These are phyloP conservation scores for Catharus minimus DNA, from an alignment of 2,113 vertebrate species.

Conservation along the genomic window DNA sequence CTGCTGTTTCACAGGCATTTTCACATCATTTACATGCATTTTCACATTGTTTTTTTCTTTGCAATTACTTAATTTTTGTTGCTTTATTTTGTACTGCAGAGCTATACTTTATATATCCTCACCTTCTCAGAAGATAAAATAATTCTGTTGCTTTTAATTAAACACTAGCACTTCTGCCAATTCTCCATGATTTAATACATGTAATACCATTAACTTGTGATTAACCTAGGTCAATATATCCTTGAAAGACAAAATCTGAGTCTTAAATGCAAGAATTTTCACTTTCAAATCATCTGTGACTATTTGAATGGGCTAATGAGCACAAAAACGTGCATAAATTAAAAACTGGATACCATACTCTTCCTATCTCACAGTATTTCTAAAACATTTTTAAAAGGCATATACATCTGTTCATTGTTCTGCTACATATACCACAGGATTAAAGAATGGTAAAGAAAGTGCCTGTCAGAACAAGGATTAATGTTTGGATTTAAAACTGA, in stretches of 20 bases:
- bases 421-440: background rate
- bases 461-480: background rate
- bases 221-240: constrained; percentile 45
- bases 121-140: constrained; percentile 10
- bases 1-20: background rate
- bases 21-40: background rate
- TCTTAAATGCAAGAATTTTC: constrained; percentile 8
- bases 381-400: background rate
- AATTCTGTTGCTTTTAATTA: constrained; percentile 57
- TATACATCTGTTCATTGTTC: background rate
- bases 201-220: constrained; percentile 49
- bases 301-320: background rate
- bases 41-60: background rate
- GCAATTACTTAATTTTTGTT: background rate
- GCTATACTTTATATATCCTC: background rate
- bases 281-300: background rate
- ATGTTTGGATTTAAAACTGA: background rate
- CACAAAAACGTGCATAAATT: background rate
- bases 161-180: constrained; percentile 32
- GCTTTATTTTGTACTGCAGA: background rate
- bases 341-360: background rate
- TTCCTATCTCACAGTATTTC: background rate
- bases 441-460: background rate
- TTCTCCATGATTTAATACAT: constrained; percentile 44
- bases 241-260: constrained; percentile 17